Evolutionary conservation across 2,888 invertebrate genomes (phyloP), one percentile per base, ranked within the genome.

Genomic region (Volucella zonaria): DNA sequence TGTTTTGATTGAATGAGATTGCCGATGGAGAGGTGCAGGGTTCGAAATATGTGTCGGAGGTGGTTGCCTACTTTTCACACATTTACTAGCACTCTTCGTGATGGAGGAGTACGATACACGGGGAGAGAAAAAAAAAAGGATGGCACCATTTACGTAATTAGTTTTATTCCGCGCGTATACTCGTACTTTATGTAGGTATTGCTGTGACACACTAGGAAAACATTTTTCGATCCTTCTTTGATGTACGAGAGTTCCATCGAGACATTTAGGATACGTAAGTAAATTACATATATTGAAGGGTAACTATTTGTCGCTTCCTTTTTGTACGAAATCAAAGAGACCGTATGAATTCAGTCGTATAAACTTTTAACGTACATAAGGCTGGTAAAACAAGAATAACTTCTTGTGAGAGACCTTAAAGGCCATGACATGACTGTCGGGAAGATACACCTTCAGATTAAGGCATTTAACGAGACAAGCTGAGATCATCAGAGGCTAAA

Each of bases 121-220:
- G 2, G 40, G 45, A 18, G 15, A 10, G 43, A 3, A 45, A 62
- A 42, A 15, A 59, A 74, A 67, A 67, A 66, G 59, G 64, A 70
- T 79, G 79, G 75, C 47, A 71, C 79, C 75, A 83, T 83, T 83
- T 74, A 75, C 83, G 83, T 79, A 83, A 83, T 83, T 79, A 83
- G 75, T 83, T 83, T 83, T 75, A 79, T 70, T 83, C 61, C 54
- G 66, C 54, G 66, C 51, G 52, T 31, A 61, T 42, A 62, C 54
- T 59, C 51, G 52, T 31, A 61, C 42, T 78, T 68, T 68, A 14
- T 64, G 54, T 23, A 15, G 10, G 62, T 18, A 54, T 14, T 31
- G 31, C 31, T 31, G 31, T 31, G 40, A n/a, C n/a, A 43, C 45
- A 54, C 52, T 54, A 62, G n/a, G 45, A 45, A 52, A 59, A 31